phyloP scores from a whole-genome alignment of 92 coral and sea anemone genomes.

The Palythoa grandis region DNA sequence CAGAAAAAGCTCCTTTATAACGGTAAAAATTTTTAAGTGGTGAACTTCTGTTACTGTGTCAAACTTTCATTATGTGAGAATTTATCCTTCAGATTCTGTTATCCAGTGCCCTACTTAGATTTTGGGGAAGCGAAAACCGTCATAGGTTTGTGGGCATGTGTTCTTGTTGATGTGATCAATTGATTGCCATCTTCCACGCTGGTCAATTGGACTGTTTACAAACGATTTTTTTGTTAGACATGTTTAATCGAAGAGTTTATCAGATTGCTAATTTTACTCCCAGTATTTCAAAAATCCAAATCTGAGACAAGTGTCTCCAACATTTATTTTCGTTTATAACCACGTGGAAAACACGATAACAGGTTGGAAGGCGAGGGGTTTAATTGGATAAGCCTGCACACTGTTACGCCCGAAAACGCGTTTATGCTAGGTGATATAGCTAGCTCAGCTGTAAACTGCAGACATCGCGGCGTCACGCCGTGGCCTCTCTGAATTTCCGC shows the following conservation, averaged over 20 bases:
- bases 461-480: slow-evolving; percentile 26
- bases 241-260: not conserved
- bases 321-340: not conserved
- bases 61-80: not conserved
- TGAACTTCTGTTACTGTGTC: not conserved
- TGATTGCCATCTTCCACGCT: not conserved
- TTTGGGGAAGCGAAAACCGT: not conserved
- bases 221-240: not conserved
- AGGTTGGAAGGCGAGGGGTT: not conserved
- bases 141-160: not conserved
- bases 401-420: not conserved
- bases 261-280: not conserved
- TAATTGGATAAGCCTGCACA: slow-evolving; percentile 8
- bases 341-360: slow-evolving; percentile 32
- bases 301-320: not conserved
- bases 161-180: not conserved
- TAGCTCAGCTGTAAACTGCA: not conserved
- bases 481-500: not conserved
- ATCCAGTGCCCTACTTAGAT: not conserved
- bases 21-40: too few species aligned
- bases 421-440: slow-evolving; percentile 16
- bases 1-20: too few species aligned
- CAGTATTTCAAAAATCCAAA: not conserved
- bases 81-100: not conserved
- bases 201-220: not conserved